phyloP scores from a whole-genome alignment of 1,140 invertebrate genomes.

The Hermatobates lingyangjiaoensis region DNA sequence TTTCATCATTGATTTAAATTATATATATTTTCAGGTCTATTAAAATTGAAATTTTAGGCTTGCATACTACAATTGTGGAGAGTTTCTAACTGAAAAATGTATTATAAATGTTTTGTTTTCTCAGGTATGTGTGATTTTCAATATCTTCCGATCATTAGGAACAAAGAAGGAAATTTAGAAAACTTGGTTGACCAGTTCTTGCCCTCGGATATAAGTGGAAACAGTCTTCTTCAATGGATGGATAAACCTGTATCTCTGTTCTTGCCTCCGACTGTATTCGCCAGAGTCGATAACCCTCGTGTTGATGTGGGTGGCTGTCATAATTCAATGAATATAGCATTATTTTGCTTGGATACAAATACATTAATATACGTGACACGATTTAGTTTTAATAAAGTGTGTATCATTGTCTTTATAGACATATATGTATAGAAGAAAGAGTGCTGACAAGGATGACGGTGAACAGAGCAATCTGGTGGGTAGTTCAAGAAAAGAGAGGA shows the following conservation, averaged over 20 bases:
- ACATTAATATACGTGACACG: neutral
- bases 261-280: slow-evolving; percentile 54
- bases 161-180: slow-evolving; percentile 25
- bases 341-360: neutral
- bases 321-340: slow-evolving; percentile 3
- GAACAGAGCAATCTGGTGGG: slow-evolving; percentile 27
- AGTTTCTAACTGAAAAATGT: too few species aligned
- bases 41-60: too few species aligned
- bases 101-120: slow-evolving; percentile 21
- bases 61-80: too few species aligned
- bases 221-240: slow-evolving; percentile 38
- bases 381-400: neutral
- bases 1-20: too few species aligned
- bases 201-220: slow-evolving; percentile 28
- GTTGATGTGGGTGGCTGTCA: slow-evolving; percentile 22
- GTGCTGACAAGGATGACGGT: slow-evolving; percentile 15
- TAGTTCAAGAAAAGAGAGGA: slow-evolving; percentile 30
- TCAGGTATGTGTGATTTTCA: slow-evolving; percentile 76
- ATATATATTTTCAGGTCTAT: too few species aligned
- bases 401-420: slow-evolving; percentile 15
- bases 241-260: slow-evolving; percentile 39
- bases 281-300: slow-evolving; percentile 48
- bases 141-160: slow-evolving; percentile 50
- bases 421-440: slow-evolving; percentile 25
- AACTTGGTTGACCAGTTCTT: slow-evolving; percentile 45